Evolutionary conservation across 2,113 vertebrate species (phyloP).

Genomic region (Trematocara stigmaticum): DNA sequence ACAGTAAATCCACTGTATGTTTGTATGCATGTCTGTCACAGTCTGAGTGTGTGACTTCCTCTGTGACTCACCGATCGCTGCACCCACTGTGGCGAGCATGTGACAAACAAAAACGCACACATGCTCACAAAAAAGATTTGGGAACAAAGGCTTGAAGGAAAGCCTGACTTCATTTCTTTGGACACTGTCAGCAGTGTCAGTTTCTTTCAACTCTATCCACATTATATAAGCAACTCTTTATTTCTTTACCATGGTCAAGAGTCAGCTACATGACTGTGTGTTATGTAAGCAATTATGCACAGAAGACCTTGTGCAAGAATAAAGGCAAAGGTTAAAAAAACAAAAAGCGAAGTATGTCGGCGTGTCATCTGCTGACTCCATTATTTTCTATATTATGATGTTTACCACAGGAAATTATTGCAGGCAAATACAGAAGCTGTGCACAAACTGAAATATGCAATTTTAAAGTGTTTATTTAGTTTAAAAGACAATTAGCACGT

Average conservation of each 20-base stretch:
- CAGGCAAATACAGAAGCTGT: not conserved
- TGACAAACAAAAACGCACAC: slow-evolving; percentile 7
- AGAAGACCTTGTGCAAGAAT: not conserved
- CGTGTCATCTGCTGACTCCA: not conserved
- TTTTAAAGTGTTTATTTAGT: not conserved
- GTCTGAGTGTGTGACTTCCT: slow-evolving; percentile 19
- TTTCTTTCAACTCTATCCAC: slow-evolving; percentile 16
- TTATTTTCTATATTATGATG: not conserved
- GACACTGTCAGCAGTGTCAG: slow-evolving; percentile 53
- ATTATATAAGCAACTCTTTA: slow-evolving; percentile 40
- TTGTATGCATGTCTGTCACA: not conserved
- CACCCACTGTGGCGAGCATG: slow-evolving; percentile 14
- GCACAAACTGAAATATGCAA: not conserved
- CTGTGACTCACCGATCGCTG: slow-evolving; percentile 44
- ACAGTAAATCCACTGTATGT: slow-evolving; percentile 34
- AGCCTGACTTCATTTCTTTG: slow-evolving; percentile 43
- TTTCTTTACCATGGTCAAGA: not conserved
- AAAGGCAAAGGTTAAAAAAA: not conserved
- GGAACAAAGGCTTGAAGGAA: slow-evolving; percentile 47
- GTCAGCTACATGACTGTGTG: not conserved
- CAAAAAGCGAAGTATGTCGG: not conserved
- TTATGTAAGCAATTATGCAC: slow-evolving; percentile 9
- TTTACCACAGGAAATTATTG: not conserved
- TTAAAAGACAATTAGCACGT: not conserved
- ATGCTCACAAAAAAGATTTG: not conserved